These are phyloP conservation scores for Fringilla coelebs DNA, from an alignment of 2,797 vertebrate species.

Conservation along the genomic window DNA sequence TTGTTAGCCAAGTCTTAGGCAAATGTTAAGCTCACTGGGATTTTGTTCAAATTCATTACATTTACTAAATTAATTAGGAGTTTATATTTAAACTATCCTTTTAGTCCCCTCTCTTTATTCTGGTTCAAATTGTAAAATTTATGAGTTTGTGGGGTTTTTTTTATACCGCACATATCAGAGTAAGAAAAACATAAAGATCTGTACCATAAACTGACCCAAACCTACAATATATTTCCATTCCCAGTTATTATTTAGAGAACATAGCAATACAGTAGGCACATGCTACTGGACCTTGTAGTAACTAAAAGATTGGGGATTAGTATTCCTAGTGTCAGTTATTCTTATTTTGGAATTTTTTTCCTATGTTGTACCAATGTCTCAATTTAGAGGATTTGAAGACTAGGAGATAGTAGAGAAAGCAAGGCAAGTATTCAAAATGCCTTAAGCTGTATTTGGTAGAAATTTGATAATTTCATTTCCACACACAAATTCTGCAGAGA, in stretches of 20 bases:
- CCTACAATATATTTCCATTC: neutral
- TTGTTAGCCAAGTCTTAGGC: neutral
- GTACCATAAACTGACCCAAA: neutral
- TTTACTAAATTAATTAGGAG: neutral
- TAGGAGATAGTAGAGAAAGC: neutral
- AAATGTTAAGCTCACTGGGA: neutral
- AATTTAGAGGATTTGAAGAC: neutral
- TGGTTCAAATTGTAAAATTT: neutral
- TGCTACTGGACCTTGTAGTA: neutral
- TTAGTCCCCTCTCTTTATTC: neutral
- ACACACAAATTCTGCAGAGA: neutral
- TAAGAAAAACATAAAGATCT: neutral
- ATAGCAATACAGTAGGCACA: fast-evolving
- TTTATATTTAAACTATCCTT: neutral
- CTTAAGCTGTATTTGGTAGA: neutral
- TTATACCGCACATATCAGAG: neutral
- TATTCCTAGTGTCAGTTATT: neutral
- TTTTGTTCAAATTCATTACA: neutral
- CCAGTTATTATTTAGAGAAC: neutral
- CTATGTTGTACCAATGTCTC: neutral
- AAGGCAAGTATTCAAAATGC: neutral
- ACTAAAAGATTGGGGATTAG: neutral
- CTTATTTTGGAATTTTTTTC: neutral
- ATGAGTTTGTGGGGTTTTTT: neutral
- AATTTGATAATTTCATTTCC: neutral